Base-by-base conservation (phyloP, 2,113 vertebrate genomes). In the Myiagra hebetior region DNA sequence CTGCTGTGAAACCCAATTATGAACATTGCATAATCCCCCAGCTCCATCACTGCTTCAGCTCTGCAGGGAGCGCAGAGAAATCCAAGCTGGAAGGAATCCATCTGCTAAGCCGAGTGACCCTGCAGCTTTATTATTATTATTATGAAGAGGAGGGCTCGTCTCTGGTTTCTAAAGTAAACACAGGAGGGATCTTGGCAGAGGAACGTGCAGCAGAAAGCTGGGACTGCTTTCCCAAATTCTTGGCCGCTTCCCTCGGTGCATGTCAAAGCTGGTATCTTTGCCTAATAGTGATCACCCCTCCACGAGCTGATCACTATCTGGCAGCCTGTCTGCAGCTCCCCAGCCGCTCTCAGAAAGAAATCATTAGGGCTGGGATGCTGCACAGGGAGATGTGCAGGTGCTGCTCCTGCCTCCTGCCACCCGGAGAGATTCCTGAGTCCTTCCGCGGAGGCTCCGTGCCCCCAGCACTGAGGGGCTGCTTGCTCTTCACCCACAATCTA, bases 231-330 rank as follows among this genome's bases (percentile, higher is more conserved):
- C 82, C 97, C 52, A n/a, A 92, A 89, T 94, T 92, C 91, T 93
- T 95, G 94, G 95, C 96, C 1, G 56, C 91, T 95, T 89, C 91
- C 84, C 95, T 86, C 6, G 5, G 77, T 93, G 87, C 97, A 22
- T 96, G 98, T 98, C 96, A 96, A 96, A 97, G 98, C 97, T 87
- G 95, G 98, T 93, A 64, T 87, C 86, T 94, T 70, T 80, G 90
- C 96, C 93, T 89, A 65, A 39, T 30, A 60, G 85, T 59, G 91
- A 96, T 94, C 91, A 83, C 77, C 95, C 77, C 60, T 96, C 46
- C 15, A n/a, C 11, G 27, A 75, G 93, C 67, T 69, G 97, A 97
- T 97, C 78, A 9, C 33, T 42, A 53, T 63, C 96, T 98, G 98
- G 97, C 95, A 65, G 83, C 62, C 22, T 75, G 95, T 97, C 96